A percentile compares a stretch with the other conserved stretches of the same genome.
These are phyloP conservation scores for Myotis lucifugus DNA, from an alignment of 2,113 vertebrate genomes.

Conservation along the genomic window DNA sequence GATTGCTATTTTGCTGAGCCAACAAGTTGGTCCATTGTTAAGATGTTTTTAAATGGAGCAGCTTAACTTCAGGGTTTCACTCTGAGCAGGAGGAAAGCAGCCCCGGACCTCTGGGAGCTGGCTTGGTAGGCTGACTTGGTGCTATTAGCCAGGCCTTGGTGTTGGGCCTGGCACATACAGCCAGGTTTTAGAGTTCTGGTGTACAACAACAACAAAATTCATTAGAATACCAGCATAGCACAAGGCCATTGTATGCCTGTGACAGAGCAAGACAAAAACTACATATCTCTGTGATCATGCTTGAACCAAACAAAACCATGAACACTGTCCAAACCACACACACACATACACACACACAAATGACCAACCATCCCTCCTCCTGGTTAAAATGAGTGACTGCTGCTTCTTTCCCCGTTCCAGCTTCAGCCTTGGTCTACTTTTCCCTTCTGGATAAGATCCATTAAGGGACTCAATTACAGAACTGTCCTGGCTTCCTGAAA, in stretches of 20 bases:
- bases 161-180: background rate
- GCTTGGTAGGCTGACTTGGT: background rate
- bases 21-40: background rate
- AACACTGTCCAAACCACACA: background rate
- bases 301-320: background rate
- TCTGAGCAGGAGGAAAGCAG: background rate
- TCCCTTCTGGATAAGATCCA: background rate
- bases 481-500: background rate
- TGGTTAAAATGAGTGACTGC: background rate
- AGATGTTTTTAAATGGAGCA: background rate
- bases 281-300: background rate
- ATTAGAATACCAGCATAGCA: background rate
- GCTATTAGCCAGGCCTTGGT: background rate
- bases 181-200: background rate
- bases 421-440: background rate
- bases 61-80: background rate
- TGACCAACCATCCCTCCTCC: background rate
- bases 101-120: background rate
- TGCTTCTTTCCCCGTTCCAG: background rate
- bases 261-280: background rate
- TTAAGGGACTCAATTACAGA: background rate
- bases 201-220: background rate
- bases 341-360: background rate
- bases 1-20: background rate
- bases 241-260: background rate